These are phyloP conservation scores for Oligia strigilis DNA, from an alignment of 2,888 invertebrate species.

Conservation along the genomic window DNA sequence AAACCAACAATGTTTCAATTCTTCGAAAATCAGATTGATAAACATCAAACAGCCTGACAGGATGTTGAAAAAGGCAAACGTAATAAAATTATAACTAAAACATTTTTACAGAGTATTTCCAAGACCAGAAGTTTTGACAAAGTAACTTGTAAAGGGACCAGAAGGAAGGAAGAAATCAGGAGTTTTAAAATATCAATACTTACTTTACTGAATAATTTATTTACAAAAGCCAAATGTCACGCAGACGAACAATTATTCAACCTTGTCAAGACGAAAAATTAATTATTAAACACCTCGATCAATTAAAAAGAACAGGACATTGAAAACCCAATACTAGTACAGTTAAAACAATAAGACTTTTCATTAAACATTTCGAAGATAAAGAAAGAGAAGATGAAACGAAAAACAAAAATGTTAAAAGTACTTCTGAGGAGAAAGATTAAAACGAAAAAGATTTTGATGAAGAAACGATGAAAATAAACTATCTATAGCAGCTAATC, in stretches of 20 bases:
- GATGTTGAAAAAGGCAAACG: not conserved
- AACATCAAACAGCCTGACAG: conserved; percentile 6
- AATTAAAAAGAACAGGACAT: conserved; percentile 11
- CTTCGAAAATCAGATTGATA: not conserved
- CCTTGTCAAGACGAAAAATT: conserved; percentile 14
- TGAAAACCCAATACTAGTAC: conserved; percentile 21
- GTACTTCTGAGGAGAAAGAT: conserved; percentile 16
- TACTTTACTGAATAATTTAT: conserved; percentile 19
- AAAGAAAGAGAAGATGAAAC: not conserved
- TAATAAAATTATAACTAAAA: conserved; percentile 22
- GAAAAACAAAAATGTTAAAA: conserved; percentile 1
- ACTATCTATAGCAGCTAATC: conserved; percentile 34
- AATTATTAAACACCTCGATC: conserved; percentile 16
- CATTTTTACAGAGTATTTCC: conserved; percentile 3
- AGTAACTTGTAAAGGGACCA: not conserved
- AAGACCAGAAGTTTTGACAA: conserved; percentile 14
- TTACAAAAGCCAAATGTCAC: conserved; percentile 17
- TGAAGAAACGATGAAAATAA: conserved; percentile 8
- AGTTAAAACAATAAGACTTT: conserved; percentile 1
- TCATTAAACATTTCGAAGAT: not conserved
- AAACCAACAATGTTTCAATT: not conserved
- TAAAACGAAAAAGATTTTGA: conserved; percentile 12
- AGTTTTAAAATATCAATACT: conserved; percentile 27
- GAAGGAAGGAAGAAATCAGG: conserved; percentile 16
- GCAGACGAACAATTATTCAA: conserved; percentile 14